A percentile compares a stretch with the other conserved stretches of the same genome.
Conservation (phyloP, 1,140 invertebrate species). For the Ceratosolen solmsi region DNA sequence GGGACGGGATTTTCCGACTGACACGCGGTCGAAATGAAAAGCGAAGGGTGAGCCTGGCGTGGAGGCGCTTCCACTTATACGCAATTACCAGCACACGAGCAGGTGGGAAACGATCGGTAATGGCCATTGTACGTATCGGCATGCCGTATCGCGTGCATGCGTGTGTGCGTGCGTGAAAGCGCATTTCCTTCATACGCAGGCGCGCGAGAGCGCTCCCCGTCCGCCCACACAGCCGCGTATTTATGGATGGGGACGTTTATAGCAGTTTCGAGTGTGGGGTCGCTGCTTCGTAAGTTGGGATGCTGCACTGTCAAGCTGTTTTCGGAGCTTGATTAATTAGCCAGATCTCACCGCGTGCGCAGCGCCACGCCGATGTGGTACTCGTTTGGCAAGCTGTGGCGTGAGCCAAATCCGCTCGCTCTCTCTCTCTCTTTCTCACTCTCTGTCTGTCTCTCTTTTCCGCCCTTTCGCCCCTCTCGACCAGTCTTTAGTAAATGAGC, state of each 20-base stretch:
- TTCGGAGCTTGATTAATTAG: conserved; percentile 62
- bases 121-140: conserved; percentile 25
- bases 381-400: conserved; percentile 48
- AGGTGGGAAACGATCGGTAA: conserved; percentile 38
- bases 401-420: conserved; percentile 6
- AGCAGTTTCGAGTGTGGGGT: conserved; percentile 50
- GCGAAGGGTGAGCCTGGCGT: neutral
- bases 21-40: conserved; percentile 19
- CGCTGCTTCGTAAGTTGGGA: conserved; percentile 56
- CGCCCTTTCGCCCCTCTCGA: neutral
- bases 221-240: conserved; percentile 8
- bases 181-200: too few species aligned
- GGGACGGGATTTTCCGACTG: conserved; percentile 35
- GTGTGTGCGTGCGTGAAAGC: too few species aligned
- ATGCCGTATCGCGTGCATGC: too few species aligned
- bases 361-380: conserved; percentile 42
- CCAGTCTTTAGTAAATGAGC: neutral
- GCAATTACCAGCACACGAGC: neutral
- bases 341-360: conserved; percentile 36
- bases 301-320: conserved; percentile 58
- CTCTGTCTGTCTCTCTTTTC: neutral
- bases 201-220: neutral
- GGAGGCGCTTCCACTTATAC: neutral
- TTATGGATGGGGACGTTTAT: conserved; percentile 56
- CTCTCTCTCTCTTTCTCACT: conserved; percentile 6